Evolutionary conservation across 2,113 vertebrate genomes (phyloP).

Genomic region (Bungarus multicinctus): DNA sequence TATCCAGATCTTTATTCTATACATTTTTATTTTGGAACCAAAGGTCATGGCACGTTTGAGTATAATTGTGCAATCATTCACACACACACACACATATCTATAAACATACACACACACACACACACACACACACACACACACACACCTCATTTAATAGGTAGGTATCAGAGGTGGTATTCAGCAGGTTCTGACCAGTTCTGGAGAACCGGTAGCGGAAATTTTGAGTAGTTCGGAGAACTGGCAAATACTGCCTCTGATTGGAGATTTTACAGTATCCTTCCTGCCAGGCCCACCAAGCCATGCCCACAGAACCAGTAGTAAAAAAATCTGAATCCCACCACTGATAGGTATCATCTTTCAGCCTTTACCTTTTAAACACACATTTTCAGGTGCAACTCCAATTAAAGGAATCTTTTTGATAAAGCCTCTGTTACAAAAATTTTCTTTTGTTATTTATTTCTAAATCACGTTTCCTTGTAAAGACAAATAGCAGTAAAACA

Average conservation of each 20-base stretch:
- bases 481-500: neutral
- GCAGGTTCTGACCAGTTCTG: no score
- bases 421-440: neutral
- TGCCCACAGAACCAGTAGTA: no score
- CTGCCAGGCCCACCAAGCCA: no score
- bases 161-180: neutral
- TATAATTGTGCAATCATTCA: neutral
- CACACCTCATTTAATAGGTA: neutral
- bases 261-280: no score
- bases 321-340: no score
- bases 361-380: neutral
- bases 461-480: neutral
- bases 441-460: neutral
- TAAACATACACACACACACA: no score
- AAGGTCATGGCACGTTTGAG: neutral
- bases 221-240: no score
- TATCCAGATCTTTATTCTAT: neutral
- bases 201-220: no score
- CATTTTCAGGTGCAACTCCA: neutral
- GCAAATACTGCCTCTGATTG: no score
- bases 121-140: no score
- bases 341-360: neutral
- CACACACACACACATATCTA: no score
- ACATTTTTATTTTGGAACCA: neutral
- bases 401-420: neutral